A percentile compares a stretch with the other conserved stretches of the same genome.
phyloP scores from a whole-genome alignment of 1,140 invertebrate genomes.

The Sitobion miscanthi region DNA sequence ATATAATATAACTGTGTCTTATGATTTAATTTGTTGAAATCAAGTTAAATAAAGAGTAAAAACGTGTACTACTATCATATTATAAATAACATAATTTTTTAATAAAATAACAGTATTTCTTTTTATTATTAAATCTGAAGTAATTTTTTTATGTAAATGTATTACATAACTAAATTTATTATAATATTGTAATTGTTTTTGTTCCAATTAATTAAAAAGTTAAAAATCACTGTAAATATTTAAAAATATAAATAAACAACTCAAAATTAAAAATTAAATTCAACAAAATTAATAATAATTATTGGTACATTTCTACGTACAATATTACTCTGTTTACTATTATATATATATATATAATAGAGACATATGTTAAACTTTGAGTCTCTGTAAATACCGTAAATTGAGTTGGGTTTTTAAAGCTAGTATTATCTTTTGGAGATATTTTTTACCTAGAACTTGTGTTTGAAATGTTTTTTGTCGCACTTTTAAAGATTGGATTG shows the following conservation, averaged over 20 bases:
- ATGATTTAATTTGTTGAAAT: not conserved
- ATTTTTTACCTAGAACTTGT: not conserved
- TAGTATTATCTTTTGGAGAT: not conserved
- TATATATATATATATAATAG: not conserved
- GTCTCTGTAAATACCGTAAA: not conserved
- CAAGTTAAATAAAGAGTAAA: not conserved
- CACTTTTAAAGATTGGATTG: not conserved
- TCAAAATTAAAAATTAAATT: not conserved
- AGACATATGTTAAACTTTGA: not conserved
- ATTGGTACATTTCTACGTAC: not conserved
- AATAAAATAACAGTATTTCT: not conserved
- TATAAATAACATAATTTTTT: not conserved
- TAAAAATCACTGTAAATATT: not conserved
- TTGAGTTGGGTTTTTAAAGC: not conserved
- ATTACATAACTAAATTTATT: not conserved
- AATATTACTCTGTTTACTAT: not conserved
- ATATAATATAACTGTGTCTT: not conserved
- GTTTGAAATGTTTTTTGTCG: not conserved
- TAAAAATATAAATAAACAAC: not conserved
- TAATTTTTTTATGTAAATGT: not conserved
- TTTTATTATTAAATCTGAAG: not conserved
- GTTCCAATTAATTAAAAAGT: not conserved
- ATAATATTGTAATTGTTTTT: not conserved
- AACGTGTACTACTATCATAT: not conserved
- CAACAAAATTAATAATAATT: not conserved